Conservation (phyloP, 64 coral and sea anemone species). For the Pocillopora damicornis region DNA sequence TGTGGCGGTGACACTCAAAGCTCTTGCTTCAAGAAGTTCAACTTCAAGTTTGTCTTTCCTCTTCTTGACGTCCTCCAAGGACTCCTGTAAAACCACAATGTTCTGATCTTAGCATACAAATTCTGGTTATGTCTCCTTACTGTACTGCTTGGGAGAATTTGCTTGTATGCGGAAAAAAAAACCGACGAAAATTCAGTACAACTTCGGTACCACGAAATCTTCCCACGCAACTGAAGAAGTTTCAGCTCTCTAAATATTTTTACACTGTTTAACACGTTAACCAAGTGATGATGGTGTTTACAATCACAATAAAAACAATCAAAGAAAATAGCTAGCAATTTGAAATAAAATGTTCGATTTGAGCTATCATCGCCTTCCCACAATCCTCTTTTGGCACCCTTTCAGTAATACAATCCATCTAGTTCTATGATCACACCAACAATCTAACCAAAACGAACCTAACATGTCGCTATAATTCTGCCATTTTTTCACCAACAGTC, state of each 20-base stretch:
- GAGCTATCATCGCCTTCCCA: too few species aligned
- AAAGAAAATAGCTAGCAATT: not conserved
- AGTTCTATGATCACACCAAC: too few species aligned
- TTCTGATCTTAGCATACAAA: not conserved
- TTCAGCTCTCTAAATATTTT: not conserved
- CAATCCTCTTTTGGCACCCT: too few species aligned
- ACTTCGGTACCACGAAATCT: not conserved
- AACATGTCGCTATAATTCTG: too few species aligned
- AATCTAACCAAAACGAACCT: too few species aligned
- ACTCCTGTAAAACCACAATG: conserved; percentile 48
- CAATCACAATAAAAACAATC: not conserved
- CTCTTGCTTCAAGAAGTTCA: conserved; percentile 62
- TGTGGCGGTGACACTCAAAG: conserved; percentile 63
- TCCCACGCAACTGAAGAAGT: not conserved
- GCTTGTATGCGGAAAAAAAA: not conserved
- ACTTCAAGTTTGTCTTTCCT: conserved; percentile 76
- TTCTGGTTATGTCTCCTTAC: not conserved
- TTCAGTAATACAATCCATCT: too few species aligned
- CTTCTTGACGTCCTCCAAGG: conserved; percentile 85
- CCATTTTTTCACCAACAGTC: too few species aligned
- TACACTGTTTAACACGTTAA: not conserved
- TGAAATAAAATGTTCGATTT: too few species aligned
- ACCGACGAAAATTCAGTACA: not conserved
- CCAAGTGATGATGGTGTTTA: not conserved
- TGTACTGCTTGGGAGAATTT: not conserved